phyloP scores from a whole-genome alignment of 2,797 vertebrate genomes.

The Lutjanus argentimaculatus region DNA sequence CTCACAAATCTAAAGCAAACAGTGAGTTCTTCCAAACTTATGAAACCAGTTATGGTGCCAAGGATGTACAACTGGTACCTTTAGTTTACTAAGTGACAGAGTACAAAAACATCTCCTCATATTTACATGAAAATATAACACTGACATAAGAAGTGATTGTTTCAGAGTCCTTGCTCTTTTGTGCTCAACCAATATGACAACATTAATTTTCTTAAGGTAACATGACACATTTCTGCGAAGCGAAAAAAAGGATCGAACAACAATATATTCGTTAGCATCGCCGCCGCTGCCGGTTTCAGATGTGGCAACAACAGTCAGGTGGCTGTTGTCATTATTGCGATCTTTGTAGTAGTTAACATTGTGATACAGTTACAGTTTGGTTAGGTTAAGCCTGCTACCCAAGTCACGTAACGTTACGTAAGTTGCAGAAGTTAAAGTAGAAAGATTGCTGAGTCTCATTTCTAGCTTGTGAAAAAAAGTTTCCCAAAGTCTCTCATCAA shows the following conservation, averaged over 20 bases:
- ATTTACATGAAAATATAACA: slow-evolving; percentile 5
- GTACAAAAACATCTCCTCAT: background rate
- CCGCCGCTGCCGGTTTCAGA: too few species aligned
- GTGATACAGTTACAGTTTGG: too few species aligned
- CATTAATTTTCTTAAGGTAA: slow-evolving; percentile 3
- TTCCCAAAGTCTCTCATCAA: too few species aligned
- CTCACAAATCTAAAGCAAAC: slow-evolving; percentile 19
- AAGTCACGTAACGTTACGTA: too few species aligned
- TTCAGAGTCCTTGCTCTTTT: background rate
- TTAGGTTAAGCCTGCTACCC: too few species aligned
- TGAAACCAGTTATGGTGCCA: background rate
- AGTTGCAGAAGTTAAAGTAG: too few species aligned
- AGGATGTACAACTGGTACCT: background rate
- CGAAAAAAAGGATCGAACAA: background rate
- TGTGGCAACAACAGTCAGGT: too few species aligned
- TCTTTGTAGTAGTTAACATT: too few species aligned
- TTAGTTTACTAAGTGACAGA: background rate
- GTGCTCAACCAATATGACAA: background rate
- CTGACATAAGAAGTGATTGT: background rate
- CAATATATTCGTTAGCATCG: background rate
- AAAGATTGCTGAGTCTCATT: too few species aligned
- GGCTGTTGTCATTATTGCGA: too few species aligned
- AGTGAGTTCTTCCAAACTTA: background rate
- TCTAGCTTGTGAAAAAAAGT: too few species aligned
- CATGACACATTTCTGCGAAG: too few species aligned